Percentiles rank a stretch among this genome's conserved stretches.
These are phyloP conservation scores for Melinaea menophilus DNA, from an alignment of 2,888 invertebrate species.

Conservation along the genomic window DNA sequence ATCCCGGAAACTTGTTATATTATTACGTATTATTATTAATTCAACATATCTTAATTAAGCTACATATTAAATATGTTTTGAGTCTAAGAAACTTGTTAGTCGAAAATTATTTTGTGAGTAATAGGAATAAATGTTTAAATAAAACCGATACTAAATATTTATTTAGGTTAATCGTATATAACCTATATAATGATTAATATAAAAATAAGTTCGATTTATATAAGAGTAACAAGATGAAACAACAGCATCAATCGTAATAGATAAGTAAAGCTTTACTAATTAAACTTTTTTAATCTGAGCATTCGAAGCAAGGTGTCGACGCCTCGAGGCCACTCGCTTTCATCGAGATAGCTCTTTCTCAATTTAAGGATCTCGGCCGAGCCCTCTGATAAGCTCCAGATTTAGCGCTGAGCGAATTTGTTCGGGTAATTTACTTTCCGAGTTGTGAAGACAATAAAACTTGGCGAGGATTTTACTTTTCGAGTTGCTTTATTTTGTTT, in stretches of 20 bases:
- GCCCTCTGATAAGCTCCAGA: constrained; percentile 70
- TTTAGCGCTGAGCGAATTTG: constrained; percentile 74
- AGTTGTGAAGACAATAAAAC: constrained; percentile 74
- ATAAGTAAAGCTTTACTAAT: constrained; percentile 54
- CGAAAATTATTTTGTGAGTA: too few relatives aligned
- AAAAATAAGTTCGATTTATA: not conserved
- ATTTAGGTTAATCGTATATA: too few relatives aligned
- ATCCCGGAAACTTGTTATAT: constrained; percentile 14
- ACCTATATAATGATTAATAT: too few relatives aligned
- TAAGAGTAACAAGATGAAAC: not conserved
- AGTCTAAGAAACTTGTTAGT: too few relatives aligned
- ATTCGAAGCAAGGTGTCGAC: constrained; percentile 57
- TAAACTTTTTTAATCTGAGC: constrained; percentile 68
- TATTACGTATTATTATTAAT: not conserved
- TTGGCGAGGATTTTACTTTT: constrained; percentile 58
- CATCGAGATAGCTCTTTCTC: constrained; percentile 69
- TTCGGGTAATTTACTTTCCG: constrained; percentile 72
- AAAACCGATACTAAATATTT: too few relatives aligned
- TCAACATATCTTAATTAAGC: too few relatives aligned
- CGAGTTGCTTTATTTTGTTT: constrained; percentile 60
- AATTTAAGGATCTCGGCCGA: constrained; percentile 66
- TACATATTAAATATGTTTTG: too few relatives aligned
- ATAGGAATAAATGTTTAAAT: too few relatives aligned
- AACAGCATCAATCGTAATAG: constrained; percentile 38
- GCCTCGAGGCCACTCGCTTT: constrained; percentile 55